These are phyloP conservation scores for Semnornis frantzii DNA, from an alignment of 2,113 vertebrate species.

Conservation along the genomic window DNA sequence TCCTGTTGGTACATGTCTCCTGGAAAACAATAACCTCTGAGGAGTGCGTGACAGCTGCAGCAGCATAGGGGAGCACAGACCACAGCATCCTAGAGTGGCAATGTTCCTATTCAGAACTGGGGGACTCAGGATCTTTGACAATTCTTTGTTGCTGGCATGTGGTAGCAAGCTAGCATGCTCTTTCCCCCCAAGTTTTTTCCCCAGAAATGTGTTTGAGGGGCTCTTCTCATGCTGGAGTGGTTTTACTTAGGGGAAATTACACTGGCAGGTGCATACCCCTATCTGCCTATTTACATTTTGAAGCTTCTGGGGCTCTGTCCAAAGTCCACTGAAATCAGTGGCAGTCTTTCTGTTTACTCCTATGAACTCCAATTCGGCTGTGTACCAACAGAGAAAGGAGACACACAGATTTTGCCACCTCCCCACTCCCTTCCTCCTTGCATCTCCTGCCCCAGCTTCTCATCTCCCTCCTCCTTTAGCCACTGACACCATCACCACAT, in stretches of 20 bases:
- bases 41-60: neutral
- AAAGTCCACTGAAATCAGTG: slow-evolving; percentile 10
- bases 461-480: neutral
- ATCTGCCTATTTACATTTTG: slow-evolving; percentile 5
- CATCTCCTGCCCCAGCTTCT: neutral
- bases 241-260: neutral
- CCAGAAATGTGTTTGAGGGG: neutral
- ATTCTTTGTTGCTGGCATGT: neutral
- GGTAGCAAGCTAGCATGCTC: neutral
- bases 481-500: neutral
- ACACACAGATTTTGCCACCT: neutral
- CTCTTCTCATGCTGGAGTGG: neutral
- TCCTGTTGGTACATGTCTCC: neutral
- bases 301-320: slow-evolving; percentile 8
- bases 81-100: neutral
- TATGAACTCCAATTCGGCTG: neutral
- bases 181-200: neutral
- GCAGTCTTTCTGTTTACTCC: neutral
- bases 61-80: neutral
- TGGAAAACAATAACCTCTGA: neutral
- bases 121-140: too few relatives aligned
- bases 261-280: neutral
- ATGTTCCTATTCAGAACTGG: neutral
- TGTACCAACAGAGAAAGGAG: neutral
- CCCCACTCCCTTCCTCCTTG: neutral